A percentile compares a stretch with the other conserved stretches of the same genome.
These are phyloP conservation scores for Anguilla obscura DNA, from an alignment of 2,797 vertebrate genomes.

Conservation along the genomic window DNA sequence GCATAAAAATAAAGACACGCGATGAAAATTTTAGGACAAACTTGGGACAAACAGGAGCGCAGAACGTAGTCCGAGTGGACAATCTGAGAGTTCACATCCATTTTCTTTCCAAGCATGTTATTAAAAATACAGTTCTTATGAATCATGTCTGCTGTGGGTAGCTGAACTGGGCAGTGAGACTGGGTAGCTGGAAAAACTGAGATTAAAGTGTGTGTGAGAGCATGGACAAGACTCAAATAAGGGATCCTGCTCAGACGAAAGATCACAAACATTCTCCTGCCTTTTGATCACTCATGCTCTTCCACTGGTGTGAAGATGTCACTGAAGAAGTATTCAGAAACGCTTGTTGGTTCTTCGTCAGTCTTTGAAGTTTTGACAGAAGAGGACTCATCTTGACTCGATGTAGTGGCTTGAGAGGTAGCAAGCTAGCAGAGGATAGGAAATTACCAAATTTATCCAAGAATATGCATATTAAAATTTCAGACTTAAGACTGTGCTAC, in stretches of 20 bases:
- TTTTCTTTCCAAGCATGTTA: not conserved
- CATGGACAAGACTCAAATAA: not conserved
- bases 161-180: not conserved
- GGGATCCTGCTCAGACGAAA: not conserved
- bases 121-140: not conserved
- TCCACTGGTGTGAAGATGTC: slow-evolving; percentile 94
- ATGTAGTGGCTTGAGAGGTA: slow-evolving; percentile 1
- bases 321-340: slow-evolving; percentile 86
- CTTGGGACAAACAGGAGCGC: not conserved
- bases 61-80: not conserved
- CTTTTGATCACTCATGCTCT: slow-evolving; percentile 64
- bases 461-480: not conserved
- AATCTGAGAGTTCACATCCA: not conserved
- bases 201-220: not conserved
- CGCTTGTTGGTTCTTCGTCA: slow-evolving; percentile 67
- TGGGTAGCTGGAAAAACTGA: not conserved
- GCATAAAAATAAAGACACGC: not conserved
- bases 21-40: not conserved
- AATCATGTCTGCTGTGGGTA: not conserved
- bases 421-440: slow-evolving; percentile 9
- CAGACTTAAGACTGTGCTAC: not conserved
- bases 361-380: slow-evolving; percentile 49
- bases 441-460: not conserved
- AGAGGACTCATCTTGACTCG: not conserved
- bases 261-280: not conserved